phyloP scores from a whole-genome alignment of 2,797 vertebrate species.

The Myotis planiceps region DNA sequence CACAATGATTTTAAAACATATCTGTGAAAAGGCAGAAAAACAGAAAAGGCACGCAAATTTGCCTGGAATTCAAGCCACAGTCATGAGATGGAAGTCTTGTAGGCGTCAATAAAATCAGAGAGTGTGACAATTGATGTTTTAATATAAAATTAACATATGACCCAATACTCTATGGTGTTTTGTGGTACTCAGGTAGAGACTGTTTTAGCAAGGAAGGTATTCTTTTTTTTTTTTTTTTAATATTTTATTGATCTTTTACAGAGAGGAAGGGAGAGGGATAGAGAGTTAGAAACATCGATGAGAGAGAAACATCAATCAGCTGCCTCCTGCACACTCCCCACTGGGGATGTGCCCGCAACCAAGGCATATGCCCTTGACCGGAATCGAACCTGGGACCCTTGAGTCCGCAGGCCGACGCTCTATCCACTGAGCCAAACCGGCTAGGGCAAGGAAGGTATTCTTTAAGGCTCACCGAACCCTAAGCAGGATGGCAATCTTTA shows the following conservation, averaged over 20 bases:
- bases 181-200: slow-evolving; percentile 7
- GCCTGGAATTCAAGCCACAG: slow-evolving; percentile 15
- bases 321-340: no score
- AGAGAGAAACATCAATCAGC: no score
- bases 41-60: slow-evolving; percentile 38
- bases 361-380: no score
- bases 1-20: slow-evolving; percentile 48
- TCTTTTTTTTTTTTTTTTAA: no score
- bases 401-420: no score
- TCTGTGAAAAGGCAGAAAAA: slow-evolving; percentile 40
- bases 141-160: slow-evolving; percentile 50
- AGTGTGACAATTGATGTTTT: slow-evolving; percentile 43
- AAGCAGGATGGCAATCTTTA: slow-evolving; percentile 35
- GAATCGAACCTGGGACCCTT: no score
- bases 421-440: no score
- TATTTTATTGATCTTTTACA: no score
- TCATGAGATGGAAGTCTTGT: slow-evolving; percentile 3
- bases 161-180: background rate
- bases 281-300: no score
- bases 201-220: slow-evolving; percentile 33
- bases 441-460: background rate
- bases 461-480: slow-evolving; percentile 39
- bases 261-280: no score
- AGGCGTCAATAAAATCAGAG: slow-evolving; percentile 35
- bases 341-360: no score